phyloP scores from a whole-genome alignment of 2,113 vertebrate species.

The Deroptyus accipitrinus region DNA sequence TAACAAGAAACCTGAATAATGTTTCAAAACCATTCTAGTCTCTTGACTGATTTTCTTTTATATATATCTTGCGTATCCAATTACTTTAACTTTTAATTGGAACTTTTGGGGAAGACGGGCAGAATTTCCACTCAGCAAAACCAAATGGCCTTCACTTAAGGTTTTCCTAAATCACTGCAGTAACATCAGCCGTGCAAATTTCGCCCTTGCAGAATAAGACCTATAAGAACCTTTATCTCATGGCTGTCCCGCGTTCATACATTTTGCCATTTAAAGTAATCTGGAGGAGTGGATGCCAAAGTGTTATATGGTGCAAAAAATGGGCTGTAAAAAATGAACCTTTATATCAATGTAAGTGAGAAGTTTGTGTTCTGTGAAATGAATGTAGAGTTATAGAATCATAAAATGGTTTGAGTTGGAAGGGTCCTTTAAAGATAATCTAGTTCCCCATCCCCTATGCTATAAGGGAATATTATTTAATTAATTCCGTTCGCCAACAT shows the following conservation, averaged over 20 bases:
- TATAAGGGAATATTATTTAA: not conserved
- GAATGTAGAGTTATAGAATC: not conserved
- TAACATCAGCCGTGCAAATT: not conserved
- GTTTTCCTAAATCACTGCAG: not conserved
- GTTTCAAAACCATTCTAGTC: not conserved
- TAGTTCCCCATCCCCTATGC: not conserved
- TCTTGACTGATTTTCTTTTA: not conserved
- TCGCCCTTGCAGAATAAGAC: not conserved
- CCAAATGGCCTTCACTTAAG: not conserved
- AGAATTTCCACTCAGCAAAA: constrained; percentile 1
- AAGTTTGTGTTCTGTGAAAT: not conserved
- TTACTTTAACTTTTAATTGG: not conserved
- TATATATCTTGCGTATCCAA: not conserved
- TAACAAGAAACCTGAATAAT: not conserved
- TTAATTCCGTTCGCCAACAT: fast-evolving
- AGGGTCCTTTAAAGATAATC: not conserved
- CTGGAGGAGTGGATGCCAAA: not conserved
- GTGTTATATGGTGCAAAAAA: not conserved
- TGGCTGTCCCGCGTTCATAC: fast-evolving
- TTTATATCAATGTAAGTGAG: fast-evolving
- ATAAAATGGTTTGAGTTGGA: not conserved
- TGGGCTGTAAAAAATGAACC: not conserved
- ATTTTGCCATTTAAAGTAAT: not conserved
- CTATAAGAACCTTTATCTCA: not conserved
- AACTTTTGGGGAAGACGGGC: not conserved